Evolutionary conservation across 2,797 vertebrate species (phyloP), one percentile per base, ranked within the genome.

Genomic region (Pipistrellus kuhlii): DNA sequence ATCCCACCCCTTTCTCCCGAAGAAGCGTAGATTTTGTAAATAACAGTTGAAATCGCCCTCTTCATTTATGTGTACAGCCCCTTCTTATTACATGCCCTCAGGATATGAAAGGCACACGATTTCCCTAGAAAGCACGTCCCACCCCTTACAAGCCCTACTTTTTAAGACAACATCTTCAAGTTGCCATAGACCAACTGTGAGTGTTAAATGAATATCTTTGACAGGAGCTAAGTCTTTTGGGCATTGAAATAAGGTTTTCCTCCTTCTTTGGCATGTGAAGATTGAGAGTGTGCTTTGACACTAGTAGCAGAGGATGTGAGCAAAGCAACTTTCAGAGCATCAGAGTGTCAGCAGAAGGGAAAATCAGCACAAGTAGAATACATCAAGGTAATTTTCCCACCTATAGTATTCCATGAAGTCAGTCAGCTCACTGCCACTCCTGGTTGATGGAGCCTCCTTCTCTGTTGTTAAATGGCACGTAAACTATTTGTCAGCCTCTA

Each of bases 201-300:
- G 96, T 97, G 97, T 98, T 98, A 98, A 98, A 95, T 97, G 98
- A 98, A 97, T 96, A 92, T 97, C 97, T 98, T 98, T 98, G 98
- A 98, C 98, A 98, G 97, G 96, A 98, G 94, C 95, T 98, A 98
- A 97, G 97, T 98, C 98, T 98, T 98, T 97, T 97, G 98, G 98
- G 98, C 97, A 97, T 98, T 98, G 97, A 98, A 98, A 97, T 98
- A 97, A 97, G 97, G 97, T 98, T 98, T 98, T 98, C 97, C 96
- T 98, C 97, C 96, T 97, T 93, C 98, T 96, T 98, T 98, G 98
- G 98, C 98, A 97, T 98, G 96, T 98, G 97, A 98, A 98, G 97
- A 98, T 95, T 97, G 96, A 98, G 96, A 93, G 96, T 96, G 85
- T 98, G 98, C 98, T 98, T 98, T 98, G 98, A 98, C 98, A 98